Conservation (phyloP, 2,797 vertebrate genomes). For the Meriones psammophilus region DNA sequence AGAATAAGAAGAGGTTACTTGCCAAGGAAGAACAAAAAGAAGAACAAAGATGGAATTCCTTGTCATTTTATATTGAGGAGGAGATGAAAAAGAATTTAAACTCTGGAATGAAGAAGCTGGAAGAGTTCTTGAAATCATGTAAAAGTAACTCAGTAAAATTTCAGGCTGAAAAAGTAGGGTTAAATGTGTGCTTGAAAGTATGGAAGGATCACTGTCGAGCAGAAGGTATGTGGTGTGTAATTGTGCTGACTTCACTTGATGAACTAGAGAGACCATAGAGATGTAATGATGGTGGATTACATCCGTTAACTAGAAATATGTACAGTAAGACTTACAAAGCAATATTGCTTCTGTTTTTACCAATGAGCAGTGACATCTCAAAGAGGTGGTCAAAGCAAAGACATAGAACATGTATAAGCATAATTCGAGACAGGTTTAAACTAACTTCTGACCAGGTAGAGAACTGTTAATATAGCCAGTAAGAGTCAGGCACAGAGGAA, state of each 20-base stretch:
- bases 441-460: not conserved
- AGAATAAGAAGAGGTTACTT: slow-evolving; percentile 79
- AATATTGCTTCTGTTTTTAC: not conserved
- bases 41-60: slow-evolving; percentile 73
- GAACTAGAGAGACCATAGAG: not conserved
- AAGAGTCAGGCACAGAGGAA: too few species aligned
- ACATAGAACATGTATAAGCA: not conserved
- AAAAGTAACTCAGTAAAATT: slow-evolving; percentile 79
- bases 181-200: slow-evolving; percentile 75
- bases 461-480: not conserved
- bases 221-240: slow-evolving; percentile 50
- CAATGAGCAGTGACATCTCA: not conserved
- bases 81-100: slow-evolving; percentile 76
- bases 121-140: slow-evolving; percentile 80
- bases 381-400: not conserved
- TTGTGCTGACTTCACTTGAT: not conserved
- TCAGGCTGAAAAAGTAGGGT: slow-evolving; percentile 70
- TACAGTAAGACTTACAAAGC: not conserved
- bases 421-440: not conserved
- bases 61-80: slow-evolving; percentile 73
- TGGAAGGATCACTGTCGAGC: slow-evolving; percentile 81
- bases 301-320: not conserved
- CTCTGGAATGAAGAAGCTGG: slow-evolving; percentile 77
- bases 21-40: slow-evolving; percentile 82
- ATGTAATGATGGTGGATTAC: not conserved